Evolutionary conservation across 2,113 vertebrate genomes (phyloP), one percentile per base, ranked within the genome.

Genomic region (Paramisgurnus dabryanus): DNA sequence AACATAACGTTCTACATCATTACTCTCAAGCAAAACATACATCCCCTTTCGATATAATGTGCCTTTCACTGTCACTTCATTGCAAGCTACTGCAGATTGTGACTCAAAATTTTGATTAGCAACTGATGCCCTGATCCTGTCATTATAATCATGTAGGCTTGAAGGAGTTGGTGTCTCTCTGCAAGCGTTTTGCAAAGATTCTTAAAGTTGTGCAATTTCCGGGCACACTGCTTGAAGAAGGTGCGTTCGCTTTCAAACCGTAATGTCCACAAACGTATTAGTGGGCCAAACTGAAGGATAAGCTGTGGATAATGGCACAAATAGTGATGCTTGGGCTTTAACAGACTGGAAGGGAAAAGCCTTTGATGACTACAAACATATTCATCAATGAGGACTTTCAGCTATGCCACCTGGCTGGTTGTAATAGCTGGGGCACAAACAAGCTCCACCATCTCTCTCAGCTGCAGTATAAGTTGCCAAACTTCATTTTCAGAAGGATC

Each of bases 321-420:
- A 53, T 53, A 77, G 63, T 77, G 75, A 66, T 77, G 75, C 50
- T 53, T 77, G n/a, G 75, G 75, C 39, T 40, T 77, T 40, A 77
- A 57, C 6, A 3, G 4, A 39, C 17, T 1, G 6, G 22, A 18
- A 27, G 75, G 61, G 8, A 67, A 77, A 13, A 77, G 57, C 39
- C 5, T 47, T 53, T 34, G n/a, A 17, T 47, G 5, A 39, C 10
- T 15, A 9, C 18, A 63, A n/a, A 77, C 15, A n/a, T 66, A 77
- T 15, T 76, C 75, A 34, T 77, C 75, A 39, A 66, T 65, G 10
- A 76, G 41, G 8, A 73, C 40, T 58, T 57, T 65, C 27, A 65
- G 34, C 50, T 50, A 70, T n/a, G n/a, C 67, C 8, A 69, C 45
- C 15, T 69, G 55, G 9, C n/a, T 9, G 6, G 34, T n/a, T 9